These are phyloP conservation scores for Macheiramphus alcinus DNA, from an alignment of 2,113 vertebrate genomes.

Conservation along the genomic window DNA sequence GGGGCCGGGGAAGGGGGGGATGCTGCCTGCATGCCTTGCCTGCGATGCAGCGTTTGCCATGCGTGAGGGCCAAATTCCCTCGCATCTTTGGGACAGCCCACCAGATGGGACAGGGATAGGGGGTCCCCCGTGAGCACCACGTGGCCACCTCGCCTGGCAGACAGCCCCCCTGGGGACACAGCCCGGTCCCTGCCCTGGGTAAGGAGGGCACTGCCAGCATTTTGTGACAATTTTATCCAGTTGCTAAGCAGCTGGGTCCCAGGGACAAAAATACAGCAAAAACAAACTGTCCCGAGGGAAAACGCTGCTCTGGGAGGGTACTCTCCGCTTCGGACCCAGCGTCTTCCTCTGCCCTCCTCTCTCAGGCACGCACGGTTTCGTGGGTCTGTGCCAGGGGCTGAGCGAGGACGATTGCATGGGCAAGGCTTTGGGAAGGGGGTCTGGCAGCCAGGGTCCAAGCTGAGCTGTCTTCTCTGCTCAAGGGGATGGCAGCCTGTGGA, in stretches of 20 bases:
- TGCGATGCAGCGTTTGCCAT: neutral
- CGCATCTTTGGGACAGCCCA: neutral
- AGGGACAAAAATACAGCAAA: neutral
- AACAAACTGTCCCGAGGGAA: neutral
- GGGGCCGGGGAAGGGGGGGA: too few species aligned
- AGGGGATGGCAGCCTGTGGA: neutral
- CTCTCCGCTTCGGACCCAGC: rapidly evolving
- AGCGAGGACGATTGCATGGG: rapidly evolving
- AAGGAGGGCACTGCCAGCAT: neutral
- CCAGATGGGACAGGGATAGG: rapidly evolving
- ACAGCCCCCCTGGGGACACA: neutral
- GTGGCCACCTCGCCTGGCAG: neutral
- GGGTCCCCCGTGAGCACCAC: rapidly evolving
- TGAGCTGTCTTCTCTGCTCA: neutral
- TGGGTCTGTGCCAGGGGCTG: neutral
- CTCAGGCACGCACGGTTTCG: rapidly evolving
- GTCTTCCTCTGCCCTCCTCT: neutral
- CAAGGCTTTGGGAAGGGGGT: neutral
- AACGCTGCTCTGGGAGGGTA: neutral
- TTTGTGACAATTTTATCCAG: slow-evolving; percentile 36
- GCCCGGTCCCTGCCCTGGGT: neutral
- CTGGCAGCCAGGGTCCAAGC: neutral
- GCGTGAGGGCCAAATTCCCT: neutral
- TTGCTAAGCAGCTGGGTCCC: slow-evolving; percentile 28
- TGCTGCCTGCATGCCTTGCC: neutral